phyloP scores from a whole-genome alignment of 2,888 invertebrate genomes.

The Parelbella ahira region DNA sequence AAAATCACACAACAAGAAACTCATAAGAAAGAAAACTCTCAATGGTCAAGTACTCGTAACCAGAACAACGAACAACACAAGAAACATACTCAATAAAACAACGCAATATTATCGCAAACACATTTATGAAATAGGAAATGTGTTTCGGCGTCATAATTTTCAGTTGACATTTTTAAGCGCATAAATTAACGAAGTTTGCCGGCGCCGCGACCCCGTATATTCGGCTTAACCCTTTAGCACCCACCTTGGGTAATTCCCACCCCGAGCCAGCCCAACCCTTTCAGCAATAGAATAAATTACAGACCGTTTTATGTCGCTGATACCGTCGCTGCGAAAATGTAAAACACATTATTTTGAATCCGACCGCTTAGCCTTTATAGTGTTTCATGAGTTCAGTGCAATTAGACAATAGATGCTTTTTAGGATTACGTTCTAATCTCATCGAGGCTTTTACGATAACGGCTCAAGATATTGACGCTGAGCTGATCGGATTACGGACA shows the following conservation, averaged over 20 bases:
- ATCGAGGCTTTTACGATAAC: constrained; percentile 56
- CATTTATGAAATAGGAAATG: constrained; percentile 71
- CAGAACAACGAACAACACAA: no score
- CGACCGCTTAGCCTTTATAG: constrained; percentile 77
- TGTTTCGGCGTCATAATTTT: constrained; percentile 79
- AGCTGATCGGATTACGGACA: constrained; percentile 25
- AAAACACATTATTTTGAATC: constrained; percentile 79
- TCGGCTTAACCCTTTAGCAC: constrained; percentile 81
- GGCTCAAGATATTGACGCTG: constrained; percentile 46
- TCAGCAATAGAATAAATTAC: constrained; percentile 81
- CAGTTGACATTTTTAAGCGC: constrained; percentile 81
- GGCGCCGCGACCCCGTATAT: constrained; percentile 75
- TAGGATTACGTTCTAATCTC: constrained; percentile 57
- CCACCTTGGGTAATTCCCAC: constrained; percentile 81
- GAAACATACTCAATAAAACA: constrained; percentile 20
- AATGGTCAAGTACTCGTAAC: no score
- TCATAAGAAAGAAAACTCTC: no score
- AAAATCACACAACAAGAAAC: no score
- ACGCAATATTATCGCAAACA: constrained; percentile 42
- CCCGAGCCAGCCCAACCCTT: constrained; percentile 74
- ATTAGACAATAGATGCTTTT: constrained; percentile 73
- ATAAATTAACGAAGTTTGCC: constrained; percentile 80
- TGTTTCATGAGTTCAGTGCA: constrained; percentile 70
- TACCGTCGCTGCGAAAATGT: constrained; percentile 77
- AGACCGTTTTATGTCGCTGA: constrained; percentile 79